Base-by-base conservation (phyloP, 2,797 vertebrate genomes). In the Sebastes aleutianus region DNA sequence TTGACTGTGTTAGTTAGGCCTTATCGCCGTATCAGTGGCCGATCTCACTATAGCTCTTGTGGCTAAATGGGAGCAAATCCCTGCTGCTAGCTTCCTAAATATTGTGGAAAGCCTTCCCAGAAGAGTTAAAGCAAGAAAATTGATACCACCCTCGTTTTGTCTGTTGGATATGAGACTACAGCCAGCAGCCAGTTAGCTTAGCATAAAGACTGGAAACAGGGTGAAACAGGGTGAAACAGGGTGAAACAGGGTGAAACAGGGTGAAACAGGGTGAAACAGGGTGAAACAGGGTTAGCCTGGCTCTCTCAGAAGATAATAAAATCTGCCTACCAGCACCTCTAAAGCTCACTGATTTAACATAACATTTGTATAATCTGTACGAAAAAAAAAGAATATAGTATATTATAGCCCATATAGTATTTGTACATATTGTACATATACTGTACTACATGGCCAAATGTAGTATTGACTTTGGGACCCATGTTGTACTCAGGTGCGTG, bases 401-500 rank as follows among this genome's bases (percentile, higher is more conserved):
- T n/a, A n/a, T n/a, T n/a, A n/a, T n/a, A n/a, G 24, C 6, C 5
- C 20, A 39, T 6, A 11, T 16, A 8, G 10, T 70, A 12, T 64
- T 31, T 34, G 2, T 9, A 47, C 13, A 57, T 24, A 73, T 4
- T 36, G 4, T 22, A 34, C 5, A 57, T 32, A 54, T 29, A 22
- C 18, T 32, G 34, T 29, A 22, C 18, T 29, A 10, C 8, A n/a
- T 57, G 1, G 3, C 3, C 26, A 43, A 9, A 18, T 39, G 5
- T 3, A 16, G 26, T 31, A 7, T 11, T 34, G 11, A 22, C 1
- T n/a, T 47, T 32, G 4, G 5, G 11, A 8, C 54, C 8, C 63
- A 18, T 65, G 8, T 39, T 53, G 47, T 79, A 16, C 20, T 0
- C 91, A 99, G 98, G 98, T 36, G 99, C 99, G 1, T 99, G 99